Evolutionary conservation across 2,113 vertebrate genomes (phyloP).

Genomic region (Ptilorrhoa leucosticta): DNA sequence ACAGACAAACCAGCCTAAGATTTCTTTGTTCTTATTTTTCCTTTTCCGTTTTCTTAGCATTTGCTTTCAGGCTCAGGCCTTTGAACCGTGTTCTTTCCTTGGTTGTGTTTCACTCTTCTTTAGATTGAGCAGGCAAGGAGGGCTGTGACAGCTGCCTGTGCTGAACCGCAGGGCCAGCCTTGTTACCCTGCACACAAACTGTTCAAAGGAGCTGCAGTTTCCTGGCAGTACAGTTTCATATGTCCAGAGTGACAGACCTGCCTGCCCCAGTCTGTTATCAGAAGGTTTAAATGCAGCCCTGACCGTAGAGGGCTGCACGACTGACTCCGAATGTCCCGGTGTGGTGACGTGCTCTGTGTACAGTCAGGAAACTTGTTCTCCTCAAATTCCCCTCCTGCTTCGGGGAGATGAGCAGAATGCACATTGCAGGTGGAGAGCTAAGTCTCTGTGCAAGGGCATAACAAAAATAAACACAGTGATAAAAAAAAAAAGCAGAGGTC

Average conservation of each 20-base stretch:
- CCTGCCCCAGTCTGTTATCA: neutral
- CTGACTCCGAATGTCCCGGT: neutral
- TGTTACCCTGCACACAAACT: neutral
- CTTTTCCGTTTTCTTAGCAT: neutral
- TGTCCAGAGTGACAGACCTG: neutral
- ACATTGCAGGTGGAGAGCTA: neutral
- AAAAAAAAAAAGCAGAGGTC: neutral
- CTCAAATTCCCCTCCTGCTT: neutral
- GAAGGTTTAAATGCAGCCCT: neutral
- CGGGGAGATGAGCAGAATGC: neutral
- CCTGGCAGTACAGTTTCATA: neutral
- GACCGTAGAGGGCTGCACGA: neutral
- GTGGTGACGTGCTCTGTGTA: neutral
- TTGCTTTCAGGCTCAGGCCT: neutral
- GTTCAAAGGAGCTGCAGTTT: neutral
- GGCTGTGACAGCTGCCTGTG: neutral
- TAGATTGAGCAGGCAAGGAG: neutral
- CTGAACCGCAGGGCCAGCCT: neutral
- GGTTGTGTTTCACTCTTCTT: neutral
- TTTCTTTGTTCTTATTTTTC: constrained; percentile 29
- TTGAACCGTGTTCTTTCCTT: neutral
- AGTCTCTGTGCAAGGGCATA: neutral
- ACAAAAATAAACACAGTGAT: neutral
- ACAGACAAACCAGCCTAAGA: neutral
- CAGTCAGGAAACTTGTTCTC: neutral